phyloP scores from a whole-genome alignment of 1,140 invertebrate species.

The Drosophila littoralis region DNA sequence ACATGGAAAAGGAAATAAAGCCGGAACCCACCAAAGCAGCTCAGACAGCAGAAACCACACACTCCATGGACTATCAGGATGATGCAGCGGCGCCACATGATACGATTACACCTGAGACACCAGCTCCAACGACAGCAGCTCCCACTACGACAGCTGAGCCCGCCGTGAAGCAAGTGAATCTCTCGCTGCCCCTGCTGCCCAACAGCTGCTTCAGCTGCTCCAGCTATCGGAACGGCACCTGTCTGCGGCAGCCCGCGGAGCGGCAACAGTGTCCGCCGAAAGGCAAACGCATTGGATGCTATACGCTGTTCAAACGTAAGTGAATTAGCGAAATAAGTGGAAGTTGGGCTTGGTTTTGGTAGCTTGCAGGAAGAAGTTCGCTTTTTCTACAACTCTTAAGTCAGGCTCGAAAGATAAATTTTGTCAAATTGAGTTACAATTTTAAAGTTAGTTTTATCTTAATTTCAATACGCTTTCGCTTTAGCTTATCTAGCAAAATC shows the following conservation, averaged over 20 bases:
- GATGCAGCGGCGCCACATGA: conserved; percentile 9
- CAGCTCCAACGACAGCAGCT: background rate
- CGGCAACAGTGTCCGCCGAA: background rate
- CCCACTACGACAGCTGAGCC: background rate
- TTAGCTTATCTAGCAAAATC: no score
- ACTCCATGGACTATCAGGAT: conserved; percentile 14
- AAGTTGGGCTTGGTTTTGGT: no score
- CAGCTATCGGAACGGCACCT: conserved; percentile 36
- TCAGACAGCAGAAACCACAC: background rate
- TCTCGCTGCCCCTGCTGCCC: background rate
- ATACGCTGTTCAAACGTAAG: conserved; percentile 54
- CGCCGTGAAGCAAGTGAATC: background rate
- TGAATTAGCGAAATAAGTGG: background rate
- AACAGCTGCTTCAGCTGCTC: conserved; percentile 40
- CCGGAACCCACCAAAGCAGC: background rate
- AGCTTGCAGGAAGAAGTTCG: no score
- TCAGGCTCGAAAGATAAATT: no score
- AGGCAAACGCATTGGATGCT: conserved; percentile 41
- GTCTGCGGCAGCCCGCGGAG: conserved; percentile 18
- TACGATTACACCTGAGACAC: background rate
- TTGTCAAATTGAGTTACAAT: no score
- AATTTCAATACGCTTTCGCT: no score
- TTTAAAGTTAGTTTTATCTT: no score
- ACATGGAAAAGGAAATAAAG: background rate
- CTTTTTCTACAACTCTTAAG: no score